phyloP scores from a whole-genome alignment of 2,113 vertebrate genomes.

The Parus major region DNA sequence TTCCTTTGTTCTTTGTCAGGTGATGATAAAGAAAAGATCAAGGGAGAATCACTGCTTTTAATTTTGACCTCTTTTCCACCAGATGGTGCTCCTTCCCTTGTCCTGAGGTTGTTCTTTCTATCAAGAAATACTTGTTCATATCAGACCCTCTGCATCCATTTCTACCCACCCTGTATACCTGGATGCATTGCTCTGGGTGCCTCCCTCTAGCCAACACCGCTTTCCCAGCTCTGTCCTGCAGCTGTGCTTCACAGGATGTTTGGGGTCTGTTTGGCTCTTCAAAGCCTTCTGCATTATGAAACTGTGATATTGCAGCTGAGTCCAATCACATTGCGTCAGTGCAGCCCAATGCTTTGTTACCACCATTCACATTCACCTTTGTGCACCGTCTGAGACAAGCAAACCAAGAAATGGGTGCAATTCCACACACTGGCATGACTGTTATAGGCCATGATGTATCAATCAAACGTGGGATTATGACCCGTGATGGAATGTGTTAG shows the following conservation, averaged over 20 bases:
- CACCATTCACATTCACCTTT: not conserved
- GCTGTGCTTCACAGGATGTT: not conserved
- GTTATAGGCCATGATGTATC: not conserved
- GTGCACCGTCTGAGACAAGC: not conserved
- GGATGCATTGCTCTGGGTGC: not conserved
- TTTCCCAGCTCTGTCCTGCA: not conserved
- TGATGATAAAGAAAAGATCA: not conserved
- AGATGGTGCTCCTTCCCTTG: constrained; percentile 67
- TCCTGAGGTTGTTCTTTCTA: not conserved
- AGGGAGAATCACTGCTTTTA: not conserved
- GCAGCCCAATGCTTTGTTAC: not conserved
- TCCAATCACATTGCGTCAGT: not conserved
- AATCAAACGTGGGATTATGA: not conserved
- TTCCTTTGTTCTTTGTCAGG: not conserved
- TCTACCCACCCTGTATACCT: not conserved
- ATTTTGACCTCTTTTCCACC: not conserved
- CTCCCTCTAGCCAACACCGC: not conserved
- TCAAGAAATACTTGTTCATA: fast-evolving
- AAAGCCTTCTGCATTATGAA: not conserved
- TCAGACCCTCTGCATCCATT: not conserved
- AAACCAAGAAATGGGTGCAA: not conserved
- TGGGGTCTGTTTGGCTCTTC: not conserved
- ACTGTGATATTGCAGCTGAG: not conserved
- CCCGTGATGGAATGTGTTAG: not conserved
- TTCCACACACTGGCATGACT: not conserved